Percentiles rank a stretch among this genome's conserved stretches.
phyloP scores from a whole-genome alignment of 2,888 invertebrate species.

The Trypoxylon attenuatum region DNA sequence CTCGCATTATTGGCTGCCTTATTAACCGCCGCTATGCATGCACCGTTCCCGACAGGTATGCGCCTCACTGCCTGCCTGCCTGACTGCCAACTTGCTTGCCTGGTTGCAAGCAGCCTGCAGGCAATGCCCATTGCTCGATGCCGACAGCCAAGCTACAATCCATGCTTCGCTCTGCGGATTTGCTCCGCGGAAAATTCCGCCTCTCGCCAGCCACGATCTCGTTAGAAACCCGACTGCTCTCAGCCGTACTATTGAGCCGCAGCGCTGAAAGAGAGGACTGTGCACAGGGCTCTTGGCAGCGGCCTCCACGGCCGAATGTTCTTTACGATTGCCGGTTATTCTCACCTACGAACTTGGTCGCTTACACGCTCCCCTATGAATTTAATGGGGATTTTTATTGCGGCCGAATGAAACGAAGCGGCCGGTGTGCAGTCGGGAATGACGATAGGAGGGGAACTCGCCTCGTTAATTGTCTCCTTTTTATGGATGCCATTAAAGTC shows the following conservation, averaged over 20 bases:
- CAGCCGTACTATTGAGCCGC: neutral
- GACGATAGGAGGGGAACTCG: no score
- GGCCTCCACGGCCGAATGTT: no score
- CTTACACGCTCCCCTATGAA: neutral
- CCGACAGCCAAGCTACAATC: neutral
- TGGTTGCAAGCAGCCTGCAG: neutral
- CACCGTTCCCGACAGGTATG: slow-evolving; percentile 28
- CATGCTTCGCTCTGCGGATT: neutral
- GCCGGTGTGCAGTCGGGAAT: no score
- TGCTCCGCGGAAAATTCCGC: neutral
- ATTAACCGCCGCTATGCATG: slow-evolving; percentile 58
- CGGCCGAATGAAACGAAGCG: neutral
- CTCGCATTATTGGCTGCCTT: slow-evolving; percentile 69
- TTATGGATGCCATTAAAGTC: neutral
- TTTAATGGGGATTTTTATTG: neutral
- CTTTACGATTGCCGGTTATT: neutral
- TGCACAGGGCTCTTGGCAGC: neutral
- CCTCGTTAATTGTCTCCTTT: neutral
- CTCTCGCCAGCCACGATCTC: neutral
- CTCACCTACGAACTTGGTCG: neutral
- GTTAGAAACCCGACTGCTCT: neutral
- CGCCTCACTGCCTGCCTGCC: neutral
- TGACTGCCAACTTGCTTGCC: neutral
- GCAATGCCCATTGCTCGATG: neutral
- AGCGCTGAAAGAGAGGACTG: neutral